These are phyloP conservation scores for Agrotis clavis DNA, from an alignment of 2,888 invertebrate species.

Conservation along the genomic window DNA sequence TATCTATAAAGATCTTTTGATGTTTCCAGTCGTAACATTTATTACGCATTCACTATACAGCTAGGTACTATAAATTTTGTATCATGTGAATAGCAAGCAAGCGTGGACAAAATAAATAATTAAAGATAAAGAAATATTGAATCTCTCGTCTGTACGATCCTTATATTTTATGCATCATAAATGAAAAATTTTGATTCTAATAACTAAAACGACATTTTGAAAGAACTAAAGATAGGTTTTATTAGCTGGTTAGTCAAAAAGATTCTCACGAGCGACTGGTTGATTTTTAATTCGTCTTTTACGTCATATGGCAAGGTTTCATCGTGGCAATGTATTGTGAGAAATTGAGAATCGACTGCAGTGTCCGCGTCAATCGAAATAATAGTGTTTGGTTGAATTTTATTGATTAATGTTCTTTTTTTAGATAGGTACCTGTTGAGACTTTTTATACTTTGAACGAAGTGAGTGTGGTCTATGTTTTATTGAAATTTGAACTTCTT, in stretches of 20 bases:
- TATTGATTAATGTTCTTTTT: slow-evolving; percentile 22
- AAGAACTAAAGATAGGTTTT: slow-evolving; percentile 31
- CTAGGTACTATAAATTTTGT: slow-evolving; percentile 32
- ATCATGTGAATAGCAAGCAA: slow-evolving; percentile 21
- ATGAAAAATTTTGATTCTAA: slow-evolving; percentile 22
- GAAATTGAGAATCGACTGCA: slow-evolving; percentile 52
- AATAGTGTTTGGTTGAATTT: slow-evolving; percentile 39
- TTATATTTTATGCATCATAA: slow-evolving; percentile 11
- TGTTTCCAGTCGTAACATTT: slow-evolving; percentile 40
- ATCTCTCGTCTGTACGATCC: slow-evolving; percentile 14
- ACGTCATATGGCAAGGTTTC: slow-evolving; percentile 41
- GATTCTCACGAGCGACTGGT: slow-evolving; percentile 52
- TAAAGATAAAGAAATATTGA: slow-evolving; percentile 15
- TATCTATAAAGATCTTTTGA: slow-evolving; percentile 42
- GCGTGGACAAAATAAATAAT: slow-evolving; percentile 10
- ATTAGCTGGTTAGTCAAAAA: slow-evolving; percentile 42
- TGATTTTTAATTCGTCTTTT: slow-evolving; percentile 53
- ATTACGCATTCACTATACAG: slow-evolving; percentile 28
- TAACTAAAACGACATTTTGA: slow-evolving; percentile 28
- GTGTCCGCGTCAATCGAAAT: slow-evolving; percentile 33
- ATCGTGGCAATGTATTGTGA: slow-evolving; percentile 39
- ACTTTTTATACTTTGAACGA: not conserved
- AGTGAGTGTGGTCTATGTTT: not conserved
- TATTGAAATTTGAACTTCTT: not conserved
- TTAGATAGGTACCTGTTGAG: not conserved